phyloP scores from a whole-genome alignment of 2,113 vertebrate species.

The Pungitius pungitius region DNA sequence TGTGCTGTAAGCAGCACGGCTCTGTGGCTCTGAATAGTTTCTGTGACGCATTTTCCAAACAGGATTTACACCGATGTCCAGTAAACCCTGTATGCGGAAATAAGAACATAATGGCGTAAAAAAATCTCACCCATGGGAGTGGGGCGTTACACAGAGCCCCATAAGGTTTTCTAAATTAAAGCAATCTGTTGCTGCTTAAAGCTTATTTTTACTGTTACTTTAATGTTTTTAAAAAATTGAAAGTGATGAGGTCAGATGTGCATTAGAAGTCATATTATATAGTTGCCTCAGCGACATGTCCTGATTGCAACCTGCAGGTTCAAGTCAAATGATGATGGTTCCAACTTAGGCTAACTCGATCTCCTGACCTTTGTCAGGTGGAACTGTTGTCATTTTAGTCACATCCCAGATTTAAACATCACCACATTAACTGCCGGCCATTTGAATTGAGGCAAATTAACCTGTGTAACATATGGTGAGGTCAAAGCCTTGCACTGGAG shows the following conservation, averaged over 20 bases:
- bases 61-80: slow-evolving; percentile 20
- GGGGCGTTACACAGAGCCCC: not conserved
- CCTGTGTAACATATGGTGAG: slow-evolving; percentile 20
- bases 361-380: not conserved
- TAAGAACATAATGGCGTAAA: slow-evolving; percentile 12
- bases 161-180: slow-evolving; percentile 3
- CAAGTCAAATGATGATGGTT: no score
- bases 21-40: slow-evolving; percentile 22
- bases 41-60: slow-evolving; percentile 30
- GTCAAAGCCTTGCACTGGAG: slow-evolving; percentile 43
- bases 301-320: no score
- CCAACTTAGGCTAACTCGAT: not conserved
- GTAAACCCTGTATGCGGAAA: slow-evolving; percentile 25
- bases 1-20: slow-evolving; percentile 9
- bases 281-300: no score
- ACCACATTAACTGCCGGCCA: not conserved
- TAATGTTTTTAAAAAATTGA: not conserved
- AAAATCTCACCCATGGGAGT: slow-evolving; percentile 13
- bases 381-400: not conserved
- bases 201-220: not conserved
- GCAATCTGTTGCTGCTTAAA: not conserved
- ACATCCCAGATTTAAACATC: not conserved
- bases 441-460: not conserved
- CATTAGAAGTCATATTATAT: not conserved
- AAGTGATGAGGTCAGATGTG: not conserved